Evolutionary conservation across 1,140 invertebrate species (phyloP).

Genomic region (Ips typographus): DNA sequence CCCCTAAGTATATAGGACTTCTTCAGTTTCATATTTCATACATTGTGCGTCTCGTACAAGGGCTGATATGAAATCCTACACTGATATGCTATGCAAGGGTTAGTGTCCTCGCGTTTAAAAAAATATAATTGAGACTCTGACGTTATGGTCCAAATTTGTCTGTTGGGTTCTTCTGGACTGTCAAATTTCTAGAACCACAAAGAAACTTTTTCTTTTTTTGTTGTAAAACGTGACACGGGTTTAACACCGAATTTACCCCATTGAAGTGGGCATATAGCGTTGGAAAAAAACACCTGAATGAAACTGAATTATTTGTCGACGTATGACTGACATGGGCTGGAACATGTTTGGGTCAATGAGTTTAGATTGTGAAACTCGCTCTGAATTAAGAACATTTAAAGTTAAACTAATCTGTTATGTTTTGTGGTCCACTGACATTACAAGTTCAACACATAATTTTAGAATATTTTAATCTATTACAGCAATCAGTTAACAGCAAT

Average conservation of each 20-base stretch:
- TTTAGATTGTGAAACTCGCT: not conserved
- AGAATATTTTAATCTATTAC: not conserved
- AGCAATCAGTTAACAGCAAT: not conserved
- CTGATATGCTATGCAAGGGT: too few relatives aligned
- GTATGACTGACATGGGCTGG: conserved; percentile 22
- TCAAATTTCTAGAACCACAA: too few relatives aligned
- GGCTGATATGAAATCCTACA: too few relatives aligned
- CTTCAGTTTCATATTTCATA: too few relatives aligned
- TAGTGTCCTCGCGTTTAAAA: too few relatives aligned
- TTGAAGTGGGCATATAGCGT: not conserved
- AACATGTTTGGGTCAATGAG: conserved; percentile 9
- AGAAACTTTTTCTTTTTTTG: not conserved
- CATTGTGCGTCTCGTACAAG: too few relatives aligned
- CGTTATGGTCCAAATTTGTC: too few relatives aligned
- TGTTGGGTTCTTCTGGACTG: too few relatives aligned
- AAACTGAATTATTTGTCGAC: conserved; percentile 32
- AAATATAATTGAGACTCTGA: too few relatives aligned
- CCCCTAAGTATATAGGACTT: too few relatives aligned
- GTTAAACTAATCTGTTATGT: not conserved
- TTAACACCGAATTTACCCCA: not conserved
- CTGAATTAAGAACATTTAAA: not conserved
- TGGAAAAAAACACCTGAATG: conserved; percentile 17
- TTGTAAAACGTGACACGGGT: not conserved
- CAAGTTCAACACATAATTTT: too few relatives aligned
- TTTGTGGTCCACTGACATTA: not conserved